These are phyloP conservation scores for Chelon labrosus DNA, from an alignment of 2,797 vertebrate species.

Conservation along the genomic window DNA sequence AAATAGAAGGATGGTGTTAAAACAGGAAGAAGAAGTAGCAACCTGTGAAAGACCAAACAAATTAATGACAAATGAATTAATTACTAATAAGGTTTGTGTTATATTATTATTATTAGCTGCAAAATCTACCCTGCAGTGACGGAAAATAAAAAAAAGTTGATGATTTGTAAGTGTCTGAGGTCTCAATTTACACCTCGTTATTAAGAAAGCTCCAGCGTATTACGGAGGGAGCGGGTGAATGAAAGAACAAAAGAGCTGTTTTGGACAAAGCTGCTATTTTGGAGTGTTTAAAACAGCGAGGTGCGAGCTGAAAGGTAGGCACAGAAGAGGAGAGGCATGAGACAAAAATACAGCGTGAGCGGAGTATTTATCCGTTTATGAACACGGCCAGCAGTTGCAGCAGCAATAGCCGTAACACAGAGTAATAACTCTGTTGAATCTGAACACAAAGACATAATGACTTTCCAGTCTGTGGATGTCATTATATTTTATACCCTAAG, in stretches of 20 bases:
- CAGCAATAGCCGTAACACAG: background rate
- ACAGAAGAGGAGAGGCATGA: slow-evolving; percentile 2
- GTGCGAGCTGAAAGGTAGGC: slow-evolving; percentile 4
- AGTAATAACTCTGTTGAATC: slow-evolving; percentile 16
- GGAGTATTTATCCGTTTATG: slow-evolving; percentile 8
- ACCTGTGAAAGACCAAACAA: too few relatives aligned
- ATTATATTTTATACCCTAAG: background rate
- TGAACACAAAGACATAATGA: background rate
- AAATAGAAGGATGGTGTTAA: too few relatives aligned
- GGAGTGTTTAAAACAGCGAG: background rate
- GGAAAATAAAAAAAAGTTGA: background rate
- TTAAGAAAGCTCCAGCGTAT: background rate
- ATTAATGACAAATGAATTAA: too few relatives aligned
- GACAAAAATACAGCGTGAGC: background rate
- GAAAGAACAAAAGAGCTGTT: background rate
- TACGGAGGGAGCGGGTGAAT: background rate
- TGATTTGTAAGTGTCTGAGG: background rate
- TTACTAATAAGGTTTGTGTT: too few relatives aligned
- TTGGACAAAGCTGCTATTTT: background rate
- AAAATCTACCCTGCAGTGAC: background rate
- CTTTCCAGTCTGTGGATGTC: background rate
- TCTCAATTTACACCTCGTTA: slow-evolving; percentile 11
- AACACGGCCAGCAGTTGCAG: background rate
- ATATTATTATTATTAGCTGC: too few relatives aligned
- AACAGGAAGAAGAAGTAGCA: too few relatives aligned